A percentile compares a stretch with the other conserved stretches of the same genome.
These are phyloP conservation scores for Dusona sp. DNA, from an alignment of 2,888 invertebrate genomes.

Conservation along the genomic window DNA sequence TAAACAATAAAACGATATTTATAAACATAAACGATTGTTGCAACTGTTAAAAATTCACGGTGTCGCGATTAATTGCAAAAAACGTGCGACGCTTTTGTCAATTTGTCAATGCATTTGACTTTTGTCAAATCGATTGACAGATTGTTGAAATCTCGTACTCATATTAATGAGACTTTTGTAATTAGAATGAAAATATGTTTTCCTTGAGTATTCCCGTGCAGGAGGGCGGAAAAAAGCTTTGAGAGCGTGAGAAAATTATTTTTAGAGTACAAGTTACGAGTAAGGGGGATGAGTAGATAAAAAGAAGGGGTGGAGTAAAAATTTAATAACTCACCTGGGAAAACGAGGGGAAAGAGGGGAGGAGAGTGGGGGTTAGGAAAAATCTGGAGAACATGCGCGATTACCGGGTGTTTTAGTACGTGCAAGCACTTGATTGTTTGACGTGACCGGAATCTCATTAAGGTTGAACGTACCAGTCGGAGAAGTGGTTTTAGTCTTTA, in stretches of 20 bases:
- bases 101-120: no score
- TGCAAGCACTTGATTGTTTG: conserved; percentile 66
- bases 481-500: conserved; percentile 17
- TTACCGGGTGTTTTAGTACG: conserved; percentile 24
- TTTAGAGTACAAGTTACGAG: conserved; percentile 12
- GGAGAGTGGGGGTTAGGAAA: conserved; percentile 24
- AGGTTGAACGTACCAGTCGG: conserved; percentile 63
- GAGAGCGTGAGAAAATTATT: conserved; percentile 56
- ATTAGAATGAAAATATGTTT: conserved; percentile 3
- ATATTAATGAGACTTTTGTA: neutral
- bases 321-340: conserved; percentile 24
- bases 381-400: conserved; percentile 55
- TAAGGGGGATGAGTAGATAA: conserved; percentile 31
- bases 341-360: conserved; percentile 6
- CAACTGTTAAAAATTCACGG: no score
- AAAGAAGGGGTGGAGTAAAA: conserved; percentile 32
- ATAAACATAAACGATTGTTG: no score
- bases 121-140: neutral
- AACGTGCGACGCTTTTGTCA: neutral
- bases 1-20: no score
- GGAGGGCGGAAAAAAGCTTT: neutral
- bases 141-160: neutral
- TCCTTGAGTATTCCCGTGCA: neutral
- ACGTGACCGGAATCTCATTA: conserved; percentile 79
- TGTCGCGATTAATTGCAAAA: neutral